Evolutionary conservation across 2,113 vertebrate species (phyloP), one percentile per base, ranked within the genome.

Genomic region (Neodontobutis hainanensis): DNA sequence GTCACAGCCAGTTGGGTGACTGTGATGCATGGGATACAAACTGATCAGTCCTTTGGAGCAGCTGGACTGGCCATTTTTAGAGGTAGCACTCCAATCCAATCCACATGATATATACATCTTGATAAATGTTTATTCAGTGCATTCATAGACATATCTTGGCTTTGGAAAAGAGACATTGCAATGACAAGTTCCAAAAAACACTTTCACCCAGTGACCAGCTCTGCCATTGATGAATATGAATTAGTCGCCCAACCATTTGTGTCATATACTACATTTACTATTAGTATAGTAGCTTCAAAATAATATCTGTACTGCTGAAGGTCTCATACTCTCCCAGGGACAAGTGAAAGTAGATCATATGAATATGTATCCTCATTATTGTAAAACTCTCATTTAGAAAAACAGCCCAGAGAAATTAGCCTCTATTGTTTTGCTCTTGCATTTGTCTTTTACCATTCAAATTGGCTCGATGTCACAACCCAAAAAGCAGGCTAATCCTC

Each of bases 401-500:
- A 19, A 69, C 55, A 51, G 68, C 66, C 19, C 56, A 9, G 59
- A 68, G 82, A 85, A 82, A 88, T 87, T 69, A 86, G 51, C 64
- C 62, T 45, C 80, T 77, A 83, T 88, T 85, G 84, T 89, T 82
- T 67, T 49, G 38, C 27, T 57, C 82, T 48, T 65, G 55, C 57
- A 11, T 80, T 82, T 70, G 27, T 85, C 66, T 80, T 81, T 69
- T 51, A 81, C 83, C 46, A 14, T 73, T 52, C 56, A 80, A 86
- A 89, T 80, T 86, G 84, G 80, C 82, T 75, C 58, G 11, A 78
- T 82, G 75, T 75, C 75, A 75, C 66, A 60, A 74, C 40, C 66
- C 53, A 76, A 73, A 27, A 80, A 75, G 61, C 38, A 1, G 68
- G 70, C 80, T 87, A 88, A 89, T 88, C 88, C 84, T 57, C 49